These are phyloP conservation scores for Choristoneura rosaceana DNA, from an alignment of 2,888 invertebrate genomes.

Conservation along the genomic window DNA sequence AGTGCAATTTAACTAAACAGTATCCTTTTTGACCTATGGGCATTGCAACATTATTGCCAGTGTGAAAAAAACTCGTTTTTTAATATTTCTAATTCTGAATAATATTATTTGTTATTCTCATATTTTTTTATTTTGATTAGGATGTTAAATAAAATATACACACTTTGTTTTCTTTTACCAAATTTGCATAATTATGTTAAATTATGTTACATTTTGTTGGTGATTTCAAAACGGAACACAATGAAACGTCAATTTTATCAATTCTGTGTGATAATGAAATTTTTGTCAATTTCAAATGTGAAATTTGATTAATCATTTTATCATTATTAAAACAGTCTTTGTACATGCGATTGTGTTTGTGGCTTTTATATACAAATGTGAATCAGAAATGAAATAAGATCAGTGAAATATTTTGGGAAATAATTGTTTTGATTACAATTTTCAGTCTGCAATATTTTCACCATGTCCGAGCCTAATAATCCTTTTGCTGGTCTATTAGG, in stretches of 20 bases:
- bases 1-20: background rate
- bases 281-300: constrained; percentile 43
- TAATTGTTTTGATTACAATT: constrained; percentile 44
- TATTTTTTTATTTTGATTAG: no score
- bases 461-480: constrained; percentile 78
- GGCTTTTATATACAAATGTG: constrained; percentile 8
- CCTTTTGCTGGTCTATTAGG: constrained; percentile 77
- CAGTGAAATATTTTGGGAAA: constrained; percentile 15
- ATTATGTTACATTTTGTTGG: background rate
- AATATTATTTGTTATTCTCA: background rate
- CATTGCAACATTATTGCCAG: background rate
- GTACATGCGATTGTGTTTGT: constrained; percentile 13
- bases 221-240: constrained; percentile 43
- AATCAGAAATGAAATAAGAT: constrained; percentile 30
- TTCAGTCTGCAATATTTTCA: constrained; percentile 44
- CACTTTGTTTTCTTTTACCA: background rate
- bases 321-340: constrained; percentile 10
- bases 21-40: background rate
- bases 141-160: background rate
- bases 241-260: constrained; percentile 55
- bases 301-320: constrained; percentile 41
- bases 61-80: background rate
- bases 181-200: background rate
- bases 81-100: background rate
- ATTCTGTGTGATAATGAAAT: constrained; percentile 61